phyloP scores from a whole-genome alignment of 2,113 vertebrate species.

The Clarias gariepinus region DNA sequence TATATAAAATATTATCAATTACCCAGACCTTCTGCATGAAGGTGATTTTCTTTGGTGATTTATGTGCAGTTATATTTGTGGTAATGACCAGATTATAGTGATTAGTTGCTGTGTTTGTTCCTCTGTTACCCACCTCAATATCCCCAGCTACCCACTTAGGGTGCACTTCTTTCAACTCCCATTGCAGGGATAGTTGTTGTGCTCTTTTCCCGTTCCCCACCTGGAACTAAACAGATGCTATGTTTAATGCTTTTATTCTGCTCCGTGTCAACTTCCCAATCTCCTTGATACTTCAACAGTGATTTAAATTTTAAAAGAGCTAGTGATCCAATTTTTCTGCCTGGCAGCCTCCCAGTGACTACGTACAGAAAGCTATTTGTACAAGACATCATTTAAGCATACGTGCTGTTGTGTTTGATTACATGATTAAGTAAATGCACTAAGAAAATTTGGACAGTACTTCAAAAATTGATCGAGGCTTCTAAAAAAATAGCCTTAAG shows the following conservation, averaged over 20 bases:
- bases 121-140: no score
- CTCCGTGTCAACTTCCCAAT: constrained; percentile 68
- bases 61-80: no score
- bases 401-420: constrained; percentile 40
- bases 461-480: neutral
- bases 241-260: constrained; percentile 74
- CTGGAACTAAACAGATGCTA: constrained; percentile 66
- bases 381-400: constrained; percentile 22
- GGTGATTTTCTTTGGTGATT: no score
- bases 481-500: neutral
- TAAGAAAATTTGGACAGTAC: constrained; percentile 38
- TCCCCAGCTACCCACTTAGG: no score
- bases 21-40: no score
- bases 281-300: constrained; percentile 73
- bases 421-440: constrained; percentile 36
- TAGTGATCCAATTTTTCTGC: constrained; percentile 71
- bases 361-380: constrained; percentile 45
- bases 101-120: no score
- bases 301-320: constrained; percentile 69
- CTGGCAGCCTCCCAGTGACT: constrained; percentile 63
- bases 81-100: no score
- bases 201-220: constrained; percentile 42
- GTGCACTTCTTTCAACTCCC: neutral
- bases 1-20: no score
- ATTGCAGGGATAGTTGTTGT: constrained; percentile 28